Conservation (phyloP, 2,888 invertebrate species). For the Chymomyza fuscimana region DNA sequence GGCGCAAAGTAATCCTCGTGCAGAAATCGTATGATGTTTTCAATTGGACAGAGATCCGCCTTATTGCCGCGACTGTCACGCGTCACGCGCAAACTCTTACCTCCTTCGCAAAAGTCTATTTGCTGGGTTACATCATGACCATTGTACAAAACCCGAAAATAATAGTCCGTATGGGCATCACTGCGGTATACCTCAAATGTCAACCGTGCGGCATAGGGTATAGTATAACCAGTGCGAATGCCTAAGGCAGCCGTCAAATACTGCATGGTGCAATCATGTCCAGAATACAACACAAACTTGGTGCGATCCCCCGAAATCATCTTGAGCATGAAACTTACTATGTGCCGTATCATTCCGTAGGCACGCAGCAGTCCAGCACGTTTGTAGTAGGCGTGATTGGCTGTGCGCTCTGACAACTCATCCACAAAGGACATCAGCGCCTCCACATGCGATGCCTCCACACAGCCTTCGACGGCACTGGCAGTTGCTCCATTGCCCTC, state of each 20-base stretch:
- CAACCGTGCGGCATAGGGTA: constrained; percentile 92
- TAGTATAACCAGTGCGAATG: constrained; percentile 81
- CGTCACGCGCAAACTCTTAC: constrained; percentile 81
- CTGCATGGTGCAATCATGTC: constrained; percentile 94
- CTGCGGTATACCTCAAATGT: constrained; percentile 93
- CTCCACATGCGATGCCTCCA: constrained; percentile 87
- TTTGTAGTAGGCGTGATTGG: constrained; percentile 82
- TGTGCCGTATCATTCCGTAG: constrained; percentile 90
- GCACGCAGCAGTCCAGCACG: constrained; percentile 86
- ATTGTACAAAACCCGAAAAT: constrained; percentile 91
- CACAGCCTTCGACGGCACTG: constrained; percentile 80
- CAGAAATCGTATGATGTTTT: constrained; percentile 91
- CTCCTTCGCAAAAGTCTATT: constrained; percentile 88
- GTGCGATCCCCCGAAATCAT: constrained; percentile 89
- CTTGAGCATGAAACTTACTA: constrained; percentile 89
- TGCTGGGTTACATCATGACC: constrained; percentile 92
- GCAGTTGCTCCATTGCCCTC: constrained; percentile 2
- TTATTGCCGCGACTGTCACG: constrained; percentile 80
- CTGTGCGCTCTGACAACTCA: constrained; percentile 87
- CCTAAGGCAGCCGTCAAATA: constrained; percentile 91
- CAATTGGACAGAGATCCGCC: constrained; percentile 89
- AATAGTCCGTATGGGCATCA: constrained; percentile 84
- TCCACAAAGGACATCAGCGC: constrained; percentile 90
- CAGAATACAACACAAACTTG: constrained; percentile 90
- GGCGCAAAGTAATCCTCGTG: constrained; percentile 91